Evolutionary conservation across 1,140 invertebrate genomes (phyloP), one percentile per base, ranked within the genome.

Genomic region (Microplitis demolitor): DNA sequence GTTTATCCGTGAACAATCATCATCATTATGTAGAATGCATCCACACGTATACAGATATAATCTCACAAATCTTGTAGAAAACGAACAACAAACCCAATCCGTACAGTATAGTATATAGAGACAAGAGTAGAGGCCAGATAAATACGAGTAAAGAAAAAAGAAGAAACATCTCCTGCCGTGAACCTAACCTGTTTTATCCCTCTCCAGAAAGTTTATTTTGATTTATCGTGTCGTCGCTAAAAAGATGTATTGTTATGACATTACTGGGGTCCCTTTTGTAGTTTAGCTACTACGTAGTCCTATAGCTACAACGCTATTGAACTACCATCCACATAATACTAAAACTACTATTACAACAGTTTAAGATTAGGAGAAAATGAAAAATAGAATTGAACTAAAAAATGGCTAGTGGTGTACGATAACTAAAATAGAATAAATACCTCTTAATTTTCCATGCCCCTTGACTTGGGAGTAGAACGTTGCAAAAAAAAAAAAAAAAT

Each of bases 161-260:
- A 58, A 16, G 24, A 58, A 24, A 31, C 4, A 80, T 76, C 80
- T 82, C 79, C 81, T 76, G 80, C 77, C 73, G 82, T 76, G 81
- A 45, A 45, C 77, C 79, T 81, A 83, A 83, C 83, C 81, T 83
- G 83, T 83, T 83, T 80, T 81, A 78, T 79, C 79, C 77, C 78
- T 74, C 34, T 62, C 5, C 77, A 60, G 16, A 5, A 35, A 79
- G 76, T 84, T 83, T 82, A 84, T 83, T 83, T 83, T 82, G 83
- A 84, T 84, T 82, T 82, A 84, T 84, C 78, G 78, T 83, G 79
- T 84, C 80, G 80, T 78, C 81, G 79, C 79, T 82, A 84, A 84
- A 84, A 79, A 84, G 81, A 83, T 82, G 79, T 81, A 83, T 84
- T 83, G 81, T 84, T 84, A 77, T 84, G 82, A 83, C 82, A 76